phyloP scores from a whole-genome alignment of 1,140 invertebrate species.

The Zelostemma sp. region DNA sequence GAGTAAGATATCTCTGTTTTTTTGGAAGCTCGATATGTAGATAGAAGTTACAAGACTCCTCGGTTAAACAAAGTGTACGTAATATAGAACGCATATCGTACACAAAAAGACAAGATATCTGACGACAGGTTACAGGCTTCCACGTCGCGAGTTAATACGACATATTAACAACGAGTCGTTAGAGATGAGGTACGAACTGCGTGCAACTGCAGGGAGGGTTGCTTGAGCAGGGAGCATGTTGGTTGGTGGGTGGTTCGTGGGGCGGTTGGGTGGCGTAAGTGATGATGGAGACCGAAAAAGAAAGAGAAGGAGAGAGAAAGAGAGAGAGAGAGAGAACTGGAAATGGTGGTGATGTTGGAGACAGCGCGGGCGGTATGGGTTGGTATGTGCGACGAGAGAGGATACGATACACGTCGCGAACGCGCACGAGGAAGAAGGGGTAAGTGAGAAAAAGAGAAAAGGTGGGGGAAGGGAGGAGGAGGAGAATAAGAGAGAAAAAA shows the following conservation, averaged over 20 bases:
- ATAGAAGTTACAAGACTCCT: too few species aligned
- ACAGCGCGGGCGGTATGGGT: conserved; percentile 20
- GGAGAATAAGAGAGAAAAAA: conserved; percentile 34
- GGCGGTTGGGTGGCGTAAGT: conserved; percentile 21
- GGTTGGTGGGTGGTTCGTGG: conserved; percentile 4
- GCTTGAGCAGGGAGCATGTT: conserved; percentile 44
- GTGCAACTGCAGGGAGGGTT: conserved; percentile 26
- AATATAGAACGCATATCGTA: too few species aligned
- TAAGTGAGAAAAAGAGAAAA: conserved; percentile 12
- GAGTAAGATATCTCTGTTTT: too few species aligned
- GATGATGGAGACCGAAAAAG: conserved; percentile 6
- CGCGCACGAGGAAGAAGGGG: conserved; percentile 6
- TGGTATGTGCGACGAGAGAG: too few species aligned
- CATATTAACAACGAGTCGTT: conserved; percentile 65
- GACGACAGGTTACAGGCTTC: conserved; percentile 7
- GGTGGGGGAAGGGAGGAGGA: not conserved
- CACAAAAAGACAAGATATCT: conserved; percentile 12
- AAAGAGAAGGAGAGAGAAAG: too few species aligned
- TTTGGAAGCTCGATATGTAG: too few species aligned
- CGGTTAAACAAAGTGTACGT: conserved; percentile 11
- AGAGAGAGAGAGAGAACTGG: conserved; percentile 10
- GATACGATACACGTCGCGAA: conserved; percentile 2
- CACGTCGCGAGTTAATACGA: conserved; percentile 55
- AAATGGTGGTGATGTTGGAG: conserved; percentile 24
- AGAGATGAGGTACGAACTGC: conserved; percentile 53